These are phyloP conservation scores for Chromobotia macracanthus DNA, from an alignment of 2,797 vertebrate species.

Conservation along the genomic window DNA sequence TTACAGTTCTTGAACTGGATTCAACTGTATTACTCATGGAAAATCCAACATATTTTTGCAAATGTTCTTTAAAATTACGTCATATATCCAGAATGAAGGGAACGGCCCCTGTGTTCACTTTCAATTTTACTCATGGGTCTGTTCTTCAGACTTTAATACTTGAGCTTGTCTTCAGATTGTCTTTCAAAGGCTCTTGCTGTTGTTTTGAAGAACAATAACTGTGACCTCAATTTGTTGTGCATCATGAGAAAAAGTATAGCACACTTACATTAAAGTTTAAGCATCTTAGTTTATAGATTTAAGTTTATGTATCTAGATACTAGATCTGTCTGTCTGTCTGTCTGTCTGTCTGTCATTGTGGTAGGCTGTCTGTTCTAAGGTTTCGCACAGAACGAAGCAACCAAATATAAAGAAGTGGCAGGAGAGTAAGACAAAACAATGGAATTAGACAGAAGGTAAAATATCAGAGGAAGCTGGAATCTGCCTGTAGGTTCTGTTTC, in stretches of 20 bases:
- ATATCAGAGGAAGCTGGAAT: conserved; percentile 6
- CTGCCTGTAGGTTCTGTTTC: conserved; percentile 2
- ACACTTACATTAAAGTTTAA: too few species aligned
- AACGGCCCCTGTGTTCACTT: background rate
- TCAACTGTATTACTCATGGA: background rate
- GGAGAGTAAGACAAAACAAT: background rate
- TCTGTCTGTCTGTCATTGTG: background rate
- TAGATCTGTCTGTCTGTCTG: background rate
- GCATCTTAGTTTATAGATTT: too few species aligned
- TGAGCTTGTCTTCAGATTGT: background rate
- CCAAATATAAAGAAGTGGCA: background rate
- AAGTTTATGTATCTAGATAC: too few species aligned
- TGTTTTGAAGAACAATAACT: conserved; percentile 4
- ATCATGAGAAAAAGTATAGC: background rate
- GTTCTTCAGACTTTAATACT: background rate
- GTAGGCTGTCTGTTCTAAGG: too few species aligned
- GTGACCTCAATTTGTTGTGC: background rate
- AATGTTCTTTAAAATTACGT: background rate
- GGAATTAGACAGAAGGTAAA: conserved; percentile 3
- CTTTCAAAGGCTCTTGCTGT: background rate
- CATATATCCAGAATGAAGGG: background rate
- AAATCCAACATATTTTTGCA: background rate
- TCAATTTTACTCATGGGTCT: background rate
- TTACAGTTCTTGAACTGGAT: background rate
- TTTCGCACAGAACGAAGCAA: background rate